phyloP scores from a whole-genome alignment of 1,140 invertebrate species.

The Ladona fulva region DNA sequence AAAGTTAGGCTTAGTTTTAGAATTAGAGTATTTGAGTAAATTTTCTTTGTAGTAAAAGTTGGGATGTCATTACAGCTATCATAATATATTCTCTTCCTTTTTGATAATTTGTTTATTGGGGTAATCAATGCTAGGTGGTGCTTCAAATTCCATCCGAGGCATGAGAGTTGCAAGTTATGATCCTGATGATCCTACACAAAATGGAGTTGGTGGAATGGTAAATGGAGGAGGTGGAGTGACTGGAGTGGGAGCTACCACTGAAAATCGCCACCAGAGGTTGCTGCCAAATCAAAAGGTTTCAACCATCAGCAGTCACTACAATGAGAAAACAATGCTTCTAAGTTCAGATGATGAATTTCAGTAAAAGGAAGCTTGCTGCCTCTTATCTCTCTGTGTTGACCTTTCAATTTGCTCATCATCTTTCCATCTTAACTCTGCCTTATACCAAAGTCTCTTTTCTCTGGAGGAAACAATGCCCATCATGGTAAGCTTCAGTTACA shows the following conservation, averaged over 20 bases:
- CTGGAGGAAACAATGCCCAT: background rate
- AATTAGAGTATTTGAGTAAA: no score
- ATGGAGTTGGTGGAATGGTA: background rate
- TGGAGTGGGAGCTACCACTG: background rate
- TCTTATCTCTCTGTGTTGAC: background rate
- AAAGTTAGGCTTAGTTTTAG: no score
- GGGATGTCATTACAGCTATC: no score
- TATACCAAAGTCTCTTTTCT: background rate
- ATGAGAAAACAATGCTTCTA: constrained; percentile 91
- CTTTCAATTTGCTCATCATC: background rate
- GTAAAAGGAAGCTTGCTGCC: constrained; percentile 34
- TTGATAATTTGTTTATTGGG: no score
- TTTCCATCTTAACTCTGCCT: background rate
- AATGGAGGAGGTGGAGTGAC: background rate
- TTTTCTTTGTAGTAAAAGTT: no score
- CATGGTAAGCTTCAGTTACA: background rate
- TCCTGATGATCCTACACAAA: constrained; percentile 49
- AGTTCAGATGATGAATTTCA: constrained; percentile 96
- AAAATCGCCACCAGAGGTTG: constrained; percentile 38
- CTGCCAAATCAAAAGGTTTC: constrained; percentile 54
- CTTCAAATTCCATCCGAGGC: constrained; percentile 34
- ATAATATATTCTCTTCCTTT: no score
- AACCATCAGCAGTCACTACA: constrained; percentile 75
- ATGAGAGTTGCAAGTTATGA: constrained; percentile 56
- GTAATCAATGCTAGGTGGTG: background rate